Conservation (phyloP, 1,140 invertebrate species). For the Musca vetustissima region DNA sequence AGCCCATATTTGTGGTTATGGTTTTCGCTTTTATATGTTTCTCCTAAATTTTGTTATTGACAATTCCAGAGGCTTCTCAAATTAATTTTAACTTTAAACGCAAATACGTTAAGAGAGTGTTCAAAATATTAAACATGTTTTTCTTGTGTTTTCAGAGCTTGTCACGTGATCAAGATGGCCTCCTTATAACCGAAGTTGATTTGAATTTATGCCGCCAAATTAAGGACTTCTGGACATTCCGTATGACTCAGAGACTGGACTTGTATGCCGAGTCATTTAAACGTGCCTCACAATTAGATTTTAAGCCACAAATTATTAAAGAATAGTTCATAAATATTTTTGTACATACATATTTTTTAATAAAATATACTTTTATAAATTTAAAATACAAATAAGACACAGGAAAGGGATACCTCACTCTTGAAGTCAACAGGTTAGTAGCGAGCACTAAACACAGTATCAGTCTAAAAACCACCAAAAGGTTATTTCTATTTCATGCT, state of each 20-base stretch:
- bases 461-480: no score
- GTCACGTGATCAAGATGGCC: constrained; percentile 82
- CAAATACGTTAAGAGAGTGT: background rate
- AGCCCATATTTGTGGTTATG: no score
- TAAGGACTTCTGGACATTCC: constrained; percentile 93
- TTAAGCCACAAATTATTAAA: constrained; percentile 71
- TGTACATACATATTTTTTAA: background rate
- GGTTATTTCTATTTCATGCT: no score
- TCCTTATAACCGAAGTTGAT: constrained; percentile 91
- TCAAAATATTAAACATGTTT: background rate
- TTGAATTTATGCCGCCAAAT: constrained; percentile 94
- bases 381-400: background rate
- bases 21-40: no score
- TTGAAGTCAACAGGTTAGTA: no score
- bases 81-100: constrained; percentile 21
- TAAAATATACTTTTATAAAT: background rate
- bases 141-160: constrained; percentile 66
- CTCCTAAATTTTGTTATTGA: no score
- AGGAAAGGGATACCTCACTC: no score
- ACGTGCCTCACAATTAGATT: constrained; percentile 69
- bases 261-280: constrained; percentile 81
- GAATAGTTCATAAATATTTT: constrained; percentile 35
- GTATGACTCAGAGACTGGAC: constrained; percentile 93
- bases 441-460: no score
- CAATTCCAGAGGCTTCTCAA: no score